Percentiles rank a stretch among this genome's conserved stretches.
phyloP scores from a whole-genome alignment of 2,113 vertebrate genomes.

The Sander lucioperca region DNA sequence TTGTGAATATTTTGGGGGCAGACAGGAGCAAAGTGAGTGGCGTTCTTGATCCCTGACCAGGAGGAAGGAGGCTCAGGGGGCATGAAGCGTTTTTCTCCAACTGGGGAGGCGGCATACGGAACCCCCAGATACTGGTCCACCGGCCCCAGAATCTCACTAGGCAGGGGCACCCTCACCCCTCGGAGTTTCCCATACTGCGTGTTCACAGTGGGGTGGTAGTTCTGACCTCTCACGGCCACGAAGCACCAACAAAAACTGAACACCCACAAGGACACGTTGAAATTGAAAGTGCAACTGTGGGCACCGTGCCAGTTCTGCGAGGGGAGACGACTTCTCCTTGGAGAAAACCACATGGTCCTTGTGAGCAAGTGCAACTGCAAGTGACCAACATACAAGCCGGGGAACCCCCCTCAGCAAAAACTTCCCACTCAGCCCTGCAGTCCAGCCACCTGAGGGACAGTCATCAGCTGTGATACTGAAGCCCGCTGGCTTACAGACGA shows the following conservation, averaged over 20 bases:
- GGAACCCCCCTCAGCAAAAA: conserved; percentile 62
- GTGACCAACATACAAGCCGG: conserved; percentile 79
- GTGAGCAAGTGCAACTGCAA: conserved; percentile 70
- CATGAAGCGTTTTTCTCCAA: conserved; percentile 96
- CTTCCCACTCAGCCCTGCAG: conserved; percentile 74
- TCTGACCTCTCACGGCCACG: conserved; percentile 85
- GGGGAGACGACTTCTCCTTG: conserved; percentile 79
- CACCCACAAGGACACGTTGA: conserved; percentile 89
- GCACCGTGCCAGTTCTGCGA: conserved; percentile 84
- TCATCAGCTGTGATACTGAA: conserved; percentile 78
- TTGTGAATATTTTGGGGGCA: conserved; percentile 99
- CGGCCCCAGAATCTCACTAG: conserved; percentile 96
- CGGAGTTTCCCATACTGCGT: conserved; percentile 97
- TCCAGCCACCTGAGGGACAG: conserved; percentile 66
- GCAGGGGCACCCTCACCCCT: conserved; percentile 92
- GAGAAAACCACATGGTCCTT: conserved; percentile 86
- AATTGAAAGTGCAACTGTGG: conserved; percentile 76
- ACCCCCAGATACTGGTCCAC: conserved; percentile 96
- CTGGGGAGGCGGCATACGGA: conserved; percentile 92
- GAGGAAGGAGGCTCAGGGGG: conserved; percentile 95
- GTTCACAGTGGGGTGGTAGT: conserved; percentile 96
- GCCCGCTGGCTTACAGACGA: conserved; percentile 47
- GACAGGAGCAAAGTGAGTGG: conserved; percentile 97
- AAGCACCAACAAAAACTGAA: conserved; percentile 88
- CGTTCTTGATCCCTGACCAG: conserved; percentile 98